Base-by-base conservation (phyloP, 2,888 invertebrate genomes). In the Meloe dianella region DNA sequence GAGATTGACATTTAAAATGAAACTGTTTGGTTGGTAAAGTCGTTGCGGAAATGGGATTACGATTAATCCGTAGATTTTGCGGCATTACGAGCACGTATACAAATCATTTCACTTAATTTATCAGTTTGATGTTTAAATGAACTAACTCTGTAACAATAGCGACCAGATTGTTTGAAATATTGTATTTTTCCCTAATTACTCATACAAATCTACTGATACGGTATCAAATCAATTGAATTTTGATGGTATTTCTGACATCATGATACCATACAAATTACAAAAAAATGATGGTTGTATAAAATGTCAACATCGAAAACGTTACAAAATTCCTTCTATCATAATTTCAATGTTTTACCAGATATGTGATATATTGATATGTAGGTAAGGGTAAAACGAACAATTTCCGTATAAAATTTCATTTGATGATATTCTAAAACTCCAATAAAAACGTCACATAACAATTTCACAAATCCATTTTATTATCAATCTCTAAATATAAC, bases 61-160 rank as follows among this genome's bases (percentile, higher is more conserved):
- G 67, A 70, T 70, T 70, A 70, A 70, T 70, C 65, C 67, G 58
- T 61, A 67, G 70, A 70, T 70, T 70, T 70, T 64, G 67, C 67
- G 51, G 70, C 67, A 61, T 61, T 64, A 56, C 61, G 70, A 67
- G 65, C 70, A 70, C 70, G 70, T 70, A 70, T 70, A 70, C 70
- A 70, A 70, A 70, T 70, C 70, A 70, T 70, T 67, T 70, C 70
- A 61, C 70, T 70, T 70, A 70, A 70, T 70, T 70, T 70, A 67
- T 67, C 70, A 67, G 59, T 63, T 41, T 67, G 22, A 57, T 58
- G 67, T 61, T 64, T 47, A 67, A 67, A 67, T 67, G 60, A 63
- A 64, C 67, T 51, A 59, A 54, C 62, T 54, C 38, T 14, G 17
- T 20, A 7, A 1, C 58, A 58, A 65, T 62, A 59, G 66, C 60